Evolutionary conservation across 37 sponge, comb jelly and placozoan genomes (phyloP).

Genomic region (Cladorhizidae sp.): DNA sequence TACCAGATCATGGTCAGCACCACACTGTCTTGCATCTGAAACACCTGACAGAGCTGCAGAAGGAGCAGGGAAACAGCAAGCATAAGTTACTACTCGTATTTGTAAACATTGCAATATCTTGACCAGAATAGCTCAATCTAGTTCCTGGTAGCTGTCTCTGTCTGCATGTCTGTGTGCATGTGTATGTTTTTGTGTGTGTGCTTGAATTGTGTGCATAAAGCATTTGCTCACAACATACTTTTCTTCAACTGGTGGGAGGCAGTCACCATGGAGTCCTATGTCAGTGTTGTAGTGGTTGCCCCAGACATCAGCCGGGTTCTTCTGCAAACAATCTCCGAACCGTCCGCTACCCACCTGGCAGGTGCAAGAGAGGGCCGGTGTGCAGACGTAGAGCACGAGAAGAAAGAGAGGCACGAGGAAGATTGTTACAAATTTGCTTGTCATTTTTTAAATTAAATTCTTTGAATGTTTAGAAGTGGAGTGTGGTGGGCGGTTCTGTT

Average conservation of each 20-base stretch:
- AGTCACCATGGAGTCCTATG: background rate
- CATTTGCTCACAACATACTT: background rate
- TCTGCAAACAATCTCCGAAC: background rate
- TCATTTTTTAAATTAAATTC: no score
- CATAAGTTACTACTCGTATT: no score
- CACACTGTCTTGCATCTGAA: constrained; percentile 1
- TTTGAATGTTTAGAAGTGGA: no score
- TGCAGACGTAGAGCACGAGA: no score
- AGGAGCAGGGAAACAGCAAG: background rate
- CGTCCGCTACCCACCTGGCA: background rate
- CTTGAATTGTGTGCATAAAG: no score
- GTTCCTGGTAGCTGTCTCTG: no score
- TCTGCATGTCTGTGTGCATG: no score
- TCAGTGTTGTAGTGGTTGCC: background rate
- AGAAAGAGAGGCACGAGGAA: background rate
- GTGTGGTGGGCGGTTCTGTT: no score
- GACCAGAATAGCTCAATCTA: no score
- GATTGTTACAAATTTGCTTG: background rate
- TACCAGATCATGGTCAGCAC: background rate
- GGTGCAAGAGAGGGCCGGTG: background rate
- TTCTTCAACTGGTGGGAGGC: constrained; percentile 1
- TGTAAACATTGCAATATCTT: no score
- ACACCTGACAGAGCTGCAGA: background rate
- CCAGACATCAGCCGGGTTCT: background rate
- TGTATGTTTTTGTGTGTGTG: no score